A percentile compares a stretch with the other conserved stretches of the same genome.
These are phyloP conservation scores for Lymantria monacha DNA, from an alignment of 2,888 invertebrate genomes.

Conservation along the genomic window DNA sequence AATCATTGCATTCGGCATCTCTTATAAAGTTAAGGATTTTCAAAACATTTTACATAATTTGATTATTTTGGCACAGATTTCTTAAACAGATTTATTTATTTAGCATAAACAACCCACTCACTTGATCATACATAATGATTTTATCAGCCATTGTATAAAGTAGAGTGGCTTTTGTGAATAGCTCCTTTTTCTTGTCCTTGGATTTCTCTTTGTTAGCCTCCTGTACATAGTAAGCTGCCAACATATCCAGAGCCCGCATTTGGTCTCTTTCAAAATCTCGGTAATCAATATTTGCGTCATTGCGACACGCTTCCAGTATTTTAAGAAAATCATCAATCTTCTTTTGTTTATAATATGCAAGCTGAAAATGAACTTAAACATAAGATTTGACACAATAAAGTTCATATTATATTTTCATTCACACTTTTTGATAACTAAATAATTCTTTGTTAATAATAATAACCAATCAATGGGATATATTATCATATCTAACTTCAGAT, in stretches of 20 bases:
- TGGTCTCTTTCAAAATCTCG: constrained; percentile 97
- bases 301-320: constrained; percentile 93
- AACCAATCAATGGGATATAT: too few relatives aligned
- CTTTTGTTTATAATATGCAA: constrained; percentile 97
- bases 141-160: constrained; percentile 99
- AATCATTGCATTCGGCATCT: too few relatives aligned
- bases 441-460: too few relatives aligned
- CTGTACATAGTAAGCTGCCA: constrained; percentile 99
- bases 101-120: constrained; percentile 49
- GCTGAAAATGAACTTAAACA: constrained; percentile 76
- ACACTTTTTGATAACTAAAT: too few relatives aligned
- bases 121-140: constrained; percentile 99
- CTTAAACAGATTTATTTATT: too few relatives aligned
- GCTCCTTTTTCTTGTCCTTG: constrained; percentile 96
- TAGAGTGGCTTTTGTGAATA: constrained; percentile 97
- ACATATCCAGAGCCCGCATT: constrained; percentile 98
- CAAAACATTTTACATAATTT: too few relatives aligned
- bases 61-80: too few relatives aligned
- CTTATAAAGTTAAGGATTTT: too few relatives aligned
- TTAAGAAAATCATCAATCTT: constrained; percentile 97
- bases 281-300: constrained; percentile 93
- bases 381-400: background rate
- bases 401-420: background rate
- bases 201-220: constrained; percentile 97
- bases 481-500: too few relatives aligned